Percentiles rank a stretch among this genome's conserved stretches.
Conservation (phyloP, 2,113 vertebrate genomes). For the Melanocharis versteri region DNA sequence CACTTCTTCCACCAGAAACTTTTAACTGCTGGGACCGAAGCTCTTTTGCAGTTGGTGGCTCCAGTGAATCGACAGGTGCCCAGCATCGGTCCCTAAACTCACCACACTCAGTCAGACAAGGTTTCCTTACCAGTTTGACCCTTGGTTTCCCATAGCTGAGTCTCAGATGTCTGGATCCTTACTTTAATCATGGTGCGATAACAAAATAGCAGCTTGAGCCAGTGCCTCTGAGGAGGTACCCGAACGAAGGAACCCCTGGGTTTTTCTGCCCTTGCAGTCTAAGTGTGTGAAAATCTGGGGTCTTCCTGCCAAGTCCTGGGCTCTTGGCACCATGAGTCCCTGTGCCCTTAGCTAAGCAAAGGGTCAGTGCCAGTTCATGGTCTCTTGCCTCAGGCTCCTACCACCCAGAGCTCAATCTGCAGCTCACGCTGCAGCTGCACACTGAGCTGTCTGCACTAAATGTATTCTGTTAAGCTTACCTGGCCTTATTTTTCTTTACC, state of each 20-base stretch:
- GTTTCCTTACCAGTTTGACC: not conserved
- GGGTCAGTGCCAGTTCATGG: not conserved
- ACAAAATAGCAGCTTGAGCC: not conserved
- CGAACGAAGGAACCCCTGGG: accelerated
- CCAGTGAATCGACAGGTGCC: accelerated
- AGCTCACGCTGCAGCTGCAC: not conserved
- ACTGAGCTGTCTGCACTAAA: not conserved
- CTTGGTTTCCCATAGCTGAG: not conserved
- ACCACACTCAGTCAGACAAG: not conserved
- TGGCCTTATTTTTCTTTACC: accelerated
- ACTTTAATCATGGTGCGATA: not conserved
- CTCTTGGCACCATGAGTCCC: not conserved
- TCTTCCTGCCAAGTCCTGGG: not conserved
- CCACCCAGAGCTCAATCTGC: not conserved
- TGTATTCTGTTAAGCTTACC: not conserved
- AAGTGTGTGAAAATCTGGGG: not conserved
- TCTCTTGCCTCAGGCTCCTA: not conserved
- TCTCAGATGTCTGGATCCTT: not conserved
- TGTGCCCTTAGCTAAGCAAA: not conserved
- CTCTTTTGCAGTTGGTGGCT: not conserved
- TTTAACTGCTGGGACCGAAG: not conserved
- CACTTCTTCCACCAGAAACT: not conserved
- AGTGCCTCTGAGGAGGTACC: not conserved
- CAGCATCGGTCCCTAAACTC: not conserved
- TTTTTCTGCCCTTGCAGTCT: not conserved